phyloP scores from a whole-genome alignment of 2,888 invertebrate species.

The Matsumyia berberina region DNA sequence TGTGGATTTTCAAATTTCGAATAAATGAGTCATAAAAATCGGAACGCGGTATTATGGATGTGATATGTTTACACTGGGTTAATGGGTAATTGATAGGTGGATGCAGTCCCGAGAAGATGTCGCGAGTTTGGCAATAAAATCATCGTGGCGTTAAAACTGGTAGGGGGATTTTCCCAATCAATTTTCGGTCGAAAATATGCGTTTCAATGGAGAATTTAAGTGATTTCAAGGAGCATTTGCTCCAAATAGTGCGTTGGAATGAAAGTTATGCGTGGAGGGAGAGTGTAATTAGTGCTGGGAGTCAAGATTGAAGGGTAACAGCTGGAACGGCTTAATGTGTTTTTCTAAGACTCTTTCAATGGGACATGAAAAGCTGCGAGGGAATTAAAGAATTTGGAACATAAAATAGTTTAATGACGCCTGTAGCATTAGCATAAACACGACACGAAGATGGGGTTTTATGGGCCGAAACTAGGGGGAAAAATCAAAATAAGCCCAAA shows the following conservation, averaged over 20 bases:
- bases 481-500: too few relatives aligned
- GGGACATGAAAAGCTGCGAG: background rate
- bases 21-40: slow-evolving; percentile 65
- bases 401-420: slow-evolving; percentile 21
- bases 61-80: slow-evolving; percentile 56
- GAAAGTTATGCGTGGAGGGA: background rate
- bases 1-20: slow-evolving; percentile 53
- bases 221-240: slow-evolving; percentile 41
- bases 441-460: background rate
- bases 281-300: background rate
- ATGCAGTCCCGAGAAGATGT: slow-evolving; percentile 34
- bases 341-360: slow-evolving; percentile 4
- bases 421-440: slow-evolving; percentile 6
- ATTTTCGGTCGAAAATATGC: slow-evolving; percentile 21
- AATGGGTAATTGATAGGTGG: slow-evolving; percentile 51
- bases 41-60: slow-evolving; percentile 21
- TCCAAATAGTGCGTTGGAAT: slow-evolving; percentile 15
- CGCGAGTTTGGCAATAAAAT: slow-evolving; percentile 50
- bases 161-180: slow-evolving; percentile 24
- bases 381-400: slow-evolving; percentile 4
- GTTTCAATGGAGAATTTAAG: slow-evolving; percentile 47
- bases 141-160: slow-evolving; percentile 31
- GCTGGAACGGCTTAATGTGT: slow-evolving; percentile 43
- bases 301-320: slow-evolving; percentile 55
- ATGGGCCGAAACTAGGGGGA: background rate